Conservation (phyloP, 1,140 invertebrate genomes). For the Drosophila ohnishii region DNA sequence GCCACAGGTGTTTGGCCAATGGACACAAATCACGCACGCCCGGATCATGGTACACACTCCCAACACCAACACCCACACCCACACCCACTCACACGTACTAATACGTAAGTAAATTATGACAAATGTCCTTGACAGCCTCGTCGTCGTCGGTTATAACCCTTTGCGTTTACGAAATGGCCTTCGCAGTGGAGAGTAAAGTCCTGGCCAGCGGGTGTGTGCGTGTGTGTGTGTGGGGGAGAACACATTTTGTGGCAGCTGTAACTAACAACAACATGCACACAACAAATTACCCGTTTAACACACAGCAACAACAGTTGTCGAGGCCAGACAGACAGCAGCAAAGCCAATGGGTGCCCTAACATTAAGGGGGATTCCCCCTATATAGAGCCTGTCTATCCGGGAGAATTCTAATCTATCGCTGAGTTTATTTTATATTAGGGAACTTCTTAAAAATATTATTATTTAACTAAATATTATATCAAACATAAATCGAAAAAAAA, state of each 20-base stretch:
- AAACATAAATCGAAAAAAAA: no score
- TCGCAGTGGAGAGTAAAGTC: neutral
- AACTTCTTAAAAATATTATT: no score
- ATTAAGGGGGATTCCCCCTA: neutral
- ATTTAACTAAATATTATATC: no score
- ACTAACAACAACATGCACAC: constrained; percentile 79
- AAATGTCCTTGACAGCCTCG: constrained; percentile 80
- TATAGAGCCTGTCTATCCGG: no score
- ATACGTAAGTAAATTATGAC: constrained; percentile 78
- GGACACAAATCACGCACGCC: constrained; percentile 69
- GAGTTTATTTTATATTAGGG: neutral
- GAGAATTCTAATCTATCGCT: no score
- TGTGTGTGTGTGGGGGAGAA: neutral
- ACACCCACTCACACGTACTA: constrained; percentile 19
- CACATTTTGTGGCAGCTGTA: constrained; percentile 75
- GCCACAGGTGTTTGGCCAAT: constrained; percentile 79
- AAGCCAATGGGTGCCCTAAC: neutral
- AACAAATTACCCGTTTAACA: constrained; percentile 82
- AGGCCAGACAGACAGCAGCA: neutral
- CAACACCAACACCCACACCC: constrained; percentile 7
- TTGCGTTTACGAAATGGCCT: constrained; percentile 20
- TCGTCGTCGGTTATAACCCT: constrained; percentile 46
- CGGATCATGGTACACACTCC: constrained; percentile 6
- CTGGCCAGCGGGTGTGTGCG: no score
- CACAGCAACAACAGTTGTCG: constrained; percentile 39